These are phyloP conservation scores for Maniola hyperantus DNA, from an alignment of 2,888 invertebrate species.

Conservation along the genomic window DNA sequence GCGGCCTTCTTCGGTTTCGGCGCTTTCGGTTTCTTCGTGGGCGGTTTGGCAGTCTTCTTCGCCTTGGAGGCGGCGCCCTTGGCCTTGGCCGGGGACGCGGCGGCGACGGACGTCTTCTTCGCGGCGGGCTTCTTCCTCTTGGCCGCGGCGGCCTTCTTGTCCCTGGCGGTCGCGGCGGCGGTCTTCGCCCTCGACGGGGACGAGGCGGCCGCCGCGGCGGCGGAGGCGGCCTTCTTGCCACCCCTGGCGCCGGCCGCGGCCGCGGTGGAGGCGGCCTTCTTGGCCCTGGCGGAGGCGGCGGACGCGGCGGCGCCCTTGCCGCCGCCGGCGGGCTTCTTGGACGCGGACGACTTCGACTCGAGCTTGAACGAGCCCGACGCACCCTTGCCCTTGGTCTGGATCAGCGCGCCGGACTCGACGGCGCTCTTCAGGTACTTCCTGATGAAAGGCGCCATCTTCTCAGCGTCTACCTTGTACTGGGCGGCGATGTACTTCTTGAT, in stretches of 20 bases:
- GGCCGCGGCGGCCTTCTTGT: conserved; percentile 23
- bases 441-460: conserved; percentile 62
- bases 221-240: no score
- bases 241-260: no score
- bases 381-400: no score
- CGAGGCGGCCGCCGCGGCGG: no score
- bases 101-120: conserved; percentile 41
- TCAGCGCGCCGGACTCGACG: conserved; percentile 53
- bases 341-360: no score
- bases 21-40: conserved; percentile 60
- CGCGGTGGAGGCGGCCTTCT: no score
- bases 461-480: conserved; percentile 68
- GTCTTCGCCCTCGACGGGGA: no score
- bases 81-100: conserved; percentile 43
- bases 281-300: no score
- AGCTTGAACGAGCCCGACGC: no score
- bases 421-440: conserved; percentile 80
- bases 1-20: conserved; percentile 60
- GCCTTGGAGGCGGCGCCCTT: conserved; percentile 52
- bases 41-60: conserved; percentile 57
- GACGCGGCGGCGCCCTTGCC: no score
- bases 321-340: no score
- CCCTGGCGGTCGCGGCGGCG: no score
- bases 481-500: conserved; percentile 85
- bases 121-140: conserved; percentile 49